Evolutionary conservation across 2,797 vertebrate genomes (phyloP), one percentile per base, ranked within the genome.

Genomic region (Argyrosomus regius): DNA sequence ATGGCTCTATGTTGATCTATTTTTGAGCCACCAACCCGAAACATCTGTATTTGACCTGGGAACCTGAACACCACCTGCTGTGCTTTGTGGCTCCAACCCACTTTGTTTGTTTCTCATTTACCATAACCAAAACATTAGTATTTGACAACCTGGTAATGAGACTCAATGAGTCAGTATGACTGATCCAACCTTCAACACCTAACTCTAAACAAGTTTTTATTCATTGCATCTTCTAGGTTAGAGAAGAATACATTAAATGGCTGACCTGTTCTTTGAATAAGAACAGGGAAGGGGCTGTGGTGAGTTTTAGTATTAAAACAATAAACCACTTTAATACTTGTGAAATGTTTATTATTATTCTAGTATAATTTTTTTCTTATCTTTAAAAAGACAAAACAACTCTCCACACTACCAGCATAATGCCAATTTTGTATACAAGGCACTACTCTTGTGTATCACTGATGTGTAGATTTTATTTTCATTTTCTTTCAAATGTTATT

Each of bases 171-270:
- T 35, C 35, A 8, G 2, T 35, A 9, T 35, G 35, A 35, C 35
- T 35, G 35, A 35, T 8, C 35, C 35, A 0, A 8, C 35, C 35
- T 35, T 35, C 7, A 35, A 35, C 35, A 9, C 35, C 7, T 20
- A 16, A 26, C 46, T 24, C 28, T 64, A 12, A 43, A 57, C 0
- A 0, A 13, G 16, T 20, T 66, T 22, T 45, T 4, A 59, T 14
- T 69, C 5, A 16, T 16, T 61, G 45, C 22, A 1, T 74, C 52
- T 59, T 72, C 20, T 16, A 84, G 82, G 69, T 84, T 11, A 57
- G 82, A 69, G 77, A 77, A 2, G 82, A 84, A 54, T 84, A 84
- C 52, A 28, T 77, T 0, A 84, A 80, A 69, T 84, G 68, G 82
- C 59, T 84, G 73, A 77, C 77, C 3, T 84, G 73, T 56, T 77